Conservation (phyloP, 2,113 vertebrate genomes). For the Cyprinodon tularosa region DNA sequence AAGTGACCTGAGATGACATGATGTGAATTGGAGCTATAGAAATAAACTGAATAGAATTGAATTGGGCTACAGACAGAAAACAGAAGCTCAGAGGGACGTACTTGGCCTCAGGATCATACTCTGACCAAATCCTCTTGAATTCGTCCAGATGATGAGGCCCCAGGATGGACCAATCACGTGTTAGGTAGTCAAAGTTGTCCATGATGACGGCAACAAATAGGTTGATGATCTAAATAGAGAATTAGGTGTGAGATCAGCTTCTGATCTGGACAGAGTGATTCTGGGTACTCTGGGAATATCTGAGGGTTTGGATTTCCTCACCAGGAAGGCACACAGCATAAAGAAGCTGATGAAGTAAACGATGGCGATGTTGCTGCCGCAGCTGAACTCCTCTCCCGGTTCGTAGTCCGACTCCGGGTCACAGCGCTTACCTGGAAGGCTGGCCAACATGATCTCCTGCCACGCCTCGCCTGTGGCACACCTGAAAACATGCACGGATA, state of each 20-base stretch:
- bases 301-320: conserved; percentile 49
- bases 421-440: conserved; percentile 89
- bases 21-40: no score
- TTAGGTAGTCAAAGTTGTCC: conserved; percentile 97
- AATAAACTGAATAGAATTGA: neutral
- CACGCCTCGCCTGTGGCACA: conserved; percentile 93
- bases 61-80: neutral
- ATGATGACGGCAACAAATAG: conserved; percentile 95
- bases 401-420: conserved; percentile 88
- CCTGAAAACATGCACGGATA: conserved; percentile 65
- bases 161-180: conserved; percentile 93
- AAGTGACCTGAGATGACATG: no score
- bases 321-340: conserved; percentile 95
- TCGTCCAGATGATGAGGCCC: conserved; percentile 94
- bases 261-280: neutral
- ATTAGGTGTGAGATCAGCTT: neutral
- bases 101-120: conserved; percentile 94
- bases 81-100: conserved; percentile 38
- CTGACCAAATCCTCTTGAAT: conserved; percentile 96
- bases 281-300: neutral
- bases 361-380: conserved; percentile 92
- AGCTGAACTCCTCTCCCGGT: conserved; percentile 90
- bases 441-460: conserved; percentile 93
- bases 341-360: conserved; percentile 98
- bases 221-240: conserved; percentile 87